A percentile compares a stretch with the other conserved stretches of the same genome.
phyloP scores from a whole-genome alignment of 2,113 vertebrate species.

The Tragulus kanchil region DNA sequence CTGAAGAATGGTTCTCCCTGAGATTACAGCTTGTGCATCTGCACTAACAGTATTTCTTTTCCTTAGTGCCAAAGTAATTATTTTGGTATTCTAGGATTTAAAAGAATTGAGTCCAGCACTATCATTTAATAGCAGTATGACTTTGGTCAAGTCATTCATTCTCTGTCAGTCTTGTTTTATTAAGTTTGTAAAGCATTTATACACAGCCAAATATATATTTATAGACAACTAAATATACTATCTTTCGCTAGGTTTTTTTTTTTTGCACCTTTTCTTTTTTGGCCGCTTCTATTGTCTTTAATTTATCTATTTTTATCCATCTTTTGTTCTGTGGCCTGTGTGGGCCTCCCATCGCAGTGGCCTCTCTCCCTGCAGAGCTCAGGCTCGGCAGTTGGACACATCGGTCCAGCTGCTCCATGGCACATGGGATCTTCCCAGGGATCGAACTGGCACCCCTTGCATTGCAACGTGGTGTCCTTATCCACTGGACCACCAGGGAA shows the following conservation, averaged over 20 bases:
- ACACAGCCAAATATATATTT: background rate
- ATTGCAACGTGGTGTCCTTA: no score
- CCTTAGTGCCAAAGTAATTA: slow-evolving; percentile 32
- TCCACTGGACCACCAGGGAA: no score
- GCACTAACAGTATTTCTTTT: slow-evolving; percentile 29
- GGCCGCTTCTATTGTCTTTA: no score
- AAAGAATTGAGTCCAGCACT: background rate
- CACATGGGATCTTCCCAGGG: no score
- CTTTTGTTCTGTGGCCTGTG: no score
- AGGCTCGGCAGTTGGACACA: no score
- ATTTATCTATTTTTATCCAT: no score
- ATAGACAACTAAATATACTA: slow-evolving; percentile 12
- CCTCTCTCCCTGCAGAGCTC: no score
- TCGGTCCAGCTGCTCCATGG: no score
- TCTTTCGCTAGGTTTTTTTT: slow-evolving; percentile 6
- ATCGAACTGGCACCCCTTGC: no score
- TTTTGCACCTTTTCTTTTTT: no score
- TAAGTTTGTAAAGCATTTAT: slow-evolving; percentile 52
- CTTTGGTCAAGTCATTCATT: slow-evolving; percentile 39
- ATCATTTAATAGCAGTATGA: slow-evolving; percentile 36
- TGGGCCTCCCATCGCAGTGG: no score
- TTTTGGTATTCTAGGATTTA: background rate
- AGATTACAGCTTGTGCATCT: background rate
- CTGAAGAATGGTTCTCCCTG: background rate
- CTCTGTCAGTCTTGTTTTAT: slow-evolving; percentile 19